Percentiles rank a stretch among this genome's conserved stretches.
Evolutionary conservation across 2,888 invertebrate genomes (phyloP).

Genomic region (Trachelus iudaicus): DNA sequence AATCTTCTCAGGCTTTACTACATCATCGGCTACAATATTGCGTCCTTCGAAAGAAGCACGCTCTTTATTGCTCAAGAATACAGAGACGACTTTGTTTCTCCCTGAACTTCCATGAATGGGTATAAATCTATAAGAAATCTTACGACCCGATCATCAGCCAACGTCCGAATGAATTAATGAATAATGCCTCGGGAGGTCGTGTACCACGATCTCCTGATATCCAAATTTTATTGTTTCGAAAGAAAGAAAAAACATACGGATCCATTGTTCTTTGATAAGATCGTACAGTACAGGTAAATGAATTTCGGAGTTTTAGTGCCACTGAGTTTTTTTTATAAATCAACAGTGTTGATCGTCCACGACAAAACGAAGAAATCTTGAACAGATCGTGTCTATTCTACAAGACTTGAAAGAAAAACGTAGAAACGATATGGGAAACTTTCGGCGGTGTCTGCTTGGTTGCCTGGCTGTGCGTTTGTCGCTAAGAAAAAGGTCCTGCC

Average conservation of each 20-base stretch:
- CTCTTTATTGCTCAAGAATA: neutral
- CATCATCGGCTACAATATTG: conserved; percentile 39
- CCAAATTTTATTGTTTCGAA: neutral
- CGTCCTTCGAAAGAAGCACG: neutral
- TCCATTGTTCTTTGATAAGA: neutral
- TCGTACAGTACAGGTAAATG: neutral
- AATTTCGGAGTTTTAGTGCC: neutral
- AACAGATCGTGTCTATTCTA: neutral
- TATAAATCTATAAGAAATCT: neutral
- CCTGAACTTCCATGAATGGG: neutral
- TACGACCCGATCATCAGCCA: neutral
- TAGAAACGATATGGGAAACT: neutral
- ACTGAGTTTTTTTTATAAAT: neutral
- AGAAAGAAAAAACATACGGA: neutral
- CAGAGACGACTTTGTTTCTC: neutral
- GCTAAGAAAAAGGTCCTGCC: neutral
- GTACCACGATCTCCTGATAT: neutral
- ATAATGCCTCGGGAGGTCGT: neutral
- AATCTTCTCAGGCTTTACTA: conserved; percentile 37
- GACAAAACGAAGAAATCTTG: neutral
- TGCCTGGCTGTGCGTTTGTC: neutral
- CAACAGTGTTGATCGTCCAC: neutral
- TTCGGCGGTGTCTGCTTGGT: neutral
- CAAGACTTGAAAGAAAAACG: neutral
- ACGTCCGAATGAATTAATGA: neutral